phyloP scores from a whole-genome alignment of 2,888 invertebrate species.

The Chelonus formosanus region DNA sequence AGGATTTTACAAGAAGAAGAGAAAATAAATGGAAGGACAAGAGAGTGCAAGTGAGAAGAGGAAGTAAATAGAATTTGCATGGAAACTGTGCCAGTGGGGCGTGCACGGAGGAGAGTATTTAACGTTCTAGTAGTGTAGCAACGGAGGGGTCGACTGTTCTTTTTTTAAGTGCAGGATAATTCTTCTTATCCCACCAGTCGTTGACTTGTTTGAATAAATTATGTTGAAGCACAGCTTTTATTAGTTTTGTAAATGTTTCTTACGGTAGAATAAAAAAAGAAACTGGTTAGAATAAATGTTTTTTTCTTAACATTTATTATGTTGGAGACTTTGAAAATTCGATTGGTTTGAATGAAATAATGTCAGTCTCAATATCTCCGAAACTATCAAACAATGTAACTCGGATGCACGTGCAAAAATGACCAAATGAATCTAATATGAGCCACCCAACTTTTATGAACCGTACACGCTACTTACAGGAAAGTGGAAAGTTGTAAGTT shows the following conservation, averaged over 20 bases:
- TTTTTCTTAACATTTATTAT: too few species aligned
- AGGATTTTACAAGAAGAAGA: slow-evolving; percentile 4
- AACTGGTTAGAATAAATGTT: too few species aligned
- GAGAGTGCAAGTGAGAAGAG: slow-evolving; percentile 42
- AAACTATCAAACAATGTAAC: too few species aligned
- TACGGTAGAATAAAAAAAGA: not conserved
- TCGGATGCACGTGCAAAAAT: not conserved
- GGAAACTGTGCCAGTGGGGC: slow-evolving; percentile 64
- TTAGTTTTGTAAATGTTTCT: not conserved
- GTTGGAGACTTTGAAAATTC: too few species aligned
- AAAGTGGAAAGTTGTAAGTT: slow-evolving; percentile 59
- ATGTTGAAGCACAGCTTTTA: slow-evolving; percentile 13
- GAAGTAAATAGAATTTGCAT: slow-evolving; percentile 65
- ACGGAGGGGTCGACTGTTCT: slow-evolving; percentile 46
- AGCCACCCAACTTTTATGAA: slow-evolving; percentile 35
- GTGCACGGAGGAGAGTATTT: slow-evolving; percentile 50
- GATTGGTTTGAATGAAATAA: too few species aligned
- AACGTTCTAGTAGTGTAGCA: slow-evolving; percentile 41
- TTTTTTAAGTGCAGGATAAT: slow-evolving; percentile 50
- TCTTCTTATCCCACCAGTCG: slow-evolving; percentile 16
- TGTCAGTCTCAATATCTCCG: too few species aligned
- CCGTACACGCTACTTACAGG: slow-evolving; percentile 51
- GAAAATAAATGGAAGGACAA: slow-evolving; percentile 28
- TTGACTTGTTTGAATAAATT: slow-evolving; percentile 20
- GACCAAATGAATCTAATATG: slow-evolving; percentile 30